These are phyloP conservation scores for Batillaria attramentaria DNA, from an alignment of 1,140 invertebrate genomes.

Conservation along the genomic window DNA sequence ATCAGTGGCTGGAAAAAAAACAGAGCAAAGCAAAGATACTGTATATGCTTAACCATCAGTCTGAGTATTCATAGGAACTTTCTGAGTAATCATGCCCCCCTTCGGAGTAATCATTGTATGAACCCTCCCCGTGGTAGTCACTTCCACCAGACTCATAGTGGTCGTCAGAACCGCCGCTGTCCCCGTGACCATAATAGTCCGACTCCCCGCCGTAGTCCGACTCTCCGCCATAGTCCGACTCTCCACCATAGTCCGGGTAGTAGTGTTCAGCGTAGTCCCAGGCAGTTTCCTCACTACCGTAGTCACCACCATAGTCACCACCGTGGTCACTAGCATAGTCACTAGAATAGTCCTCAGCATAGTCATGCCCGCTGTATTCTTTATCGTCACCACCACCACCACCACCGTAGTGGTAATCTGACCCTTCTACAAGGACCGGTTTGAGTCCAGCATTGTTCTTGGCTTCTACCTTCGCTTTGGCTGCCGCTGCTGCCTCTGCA, in stretches of 20 bases:
- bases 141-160: no score
- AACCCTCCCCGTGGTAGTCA: no score
- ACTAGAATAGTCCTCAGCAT: background rate
- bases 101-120: no score
- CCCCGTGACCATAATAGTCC: no score
- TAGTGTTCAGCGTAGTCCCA: background rate
- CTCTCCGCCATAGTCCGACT: background rate
- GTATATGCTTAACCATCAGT: no score
- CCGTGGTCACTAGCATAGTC: background rate
- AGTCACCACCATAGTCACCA: background rate
- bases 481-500: background rate
- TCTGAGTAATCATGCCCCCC: no score
- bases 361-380: background rate
- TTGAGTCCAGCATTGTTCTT: slow-evolving; percentile 6
- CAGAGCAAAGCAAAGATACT: no score
- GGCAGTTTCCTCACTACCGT: background rate
- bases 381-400: background rate
- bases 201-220: background rate
- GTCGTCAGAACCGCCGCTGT: no score
- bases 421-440: background rate
- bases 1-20: no score
- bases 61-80: no score
- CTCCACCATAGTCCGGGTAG: background rate
- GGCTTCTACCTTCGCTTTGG: slow-evolving; percentile 3
- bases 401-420: background rate